Evolutionary conservation across 1,140 invertebrate genomes (phyloP).

Genomic region (Schlechtendalia chinensis): DNA sequence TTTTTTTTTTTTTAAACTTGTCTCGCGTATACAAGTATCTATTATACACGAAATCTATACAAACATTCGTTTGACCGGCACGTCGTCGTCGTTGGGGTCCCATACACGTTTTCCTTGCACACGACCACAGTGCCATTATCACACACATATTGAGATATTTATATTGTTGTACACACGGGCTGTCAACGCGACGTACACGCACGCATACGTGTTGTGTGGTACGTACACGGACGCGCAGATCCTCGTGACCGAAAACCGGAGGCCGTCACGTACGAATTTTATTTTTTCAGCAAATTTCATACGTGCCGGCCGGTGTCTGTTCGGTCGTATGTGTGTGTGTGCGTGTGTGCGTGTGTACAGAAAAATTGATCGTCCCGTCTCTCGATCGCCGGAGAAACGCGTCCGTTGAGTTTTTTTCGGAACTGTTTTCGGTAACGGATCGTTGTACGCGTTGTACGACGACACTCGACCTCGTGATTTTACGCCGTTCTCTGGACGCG

Average conservation of each 20-base stretch:
- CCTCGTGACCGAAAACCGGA: not conserved
- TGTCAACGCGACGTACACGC: not conserved
- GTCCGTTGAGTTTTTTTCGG: no score
- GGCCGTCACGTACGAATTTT: conserved; percentile 19
- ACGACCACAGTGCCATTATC: not conserved
- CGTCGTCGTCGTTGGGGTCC: not conserved
- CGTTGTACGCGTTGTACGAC: no score
- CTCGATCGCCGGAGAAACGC: not conserved
- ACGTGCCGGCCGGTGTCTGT: no score
- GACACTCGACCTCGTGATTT: not conserved
- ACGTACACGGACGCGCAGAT: not conserved
- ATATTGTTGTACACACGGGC: not conserved
- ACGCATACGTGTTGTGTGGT: not conserved
- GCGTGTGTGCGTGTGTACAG: not conserved
- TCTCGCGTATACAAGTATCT: not conserved
- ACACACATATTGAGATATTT: not conserved
- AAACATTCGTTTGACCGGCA: not conserved
- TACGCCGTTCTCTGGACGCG: not conserved
- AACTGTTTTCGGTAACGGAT: not conserved
- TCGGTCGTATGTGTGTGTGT: not conserved
- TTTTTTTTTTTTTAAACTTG: not conserved
- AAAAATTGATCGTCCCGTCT: not conserved
- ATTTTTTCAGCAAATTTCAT: not conserved
- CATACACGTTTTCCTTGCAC: no score
- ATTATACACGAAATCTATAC: not conserved